phyloP scores from a whole-genome alignment of 2,888 invertebrate genomes.

The Ennomos fuscantarius region DNA sequence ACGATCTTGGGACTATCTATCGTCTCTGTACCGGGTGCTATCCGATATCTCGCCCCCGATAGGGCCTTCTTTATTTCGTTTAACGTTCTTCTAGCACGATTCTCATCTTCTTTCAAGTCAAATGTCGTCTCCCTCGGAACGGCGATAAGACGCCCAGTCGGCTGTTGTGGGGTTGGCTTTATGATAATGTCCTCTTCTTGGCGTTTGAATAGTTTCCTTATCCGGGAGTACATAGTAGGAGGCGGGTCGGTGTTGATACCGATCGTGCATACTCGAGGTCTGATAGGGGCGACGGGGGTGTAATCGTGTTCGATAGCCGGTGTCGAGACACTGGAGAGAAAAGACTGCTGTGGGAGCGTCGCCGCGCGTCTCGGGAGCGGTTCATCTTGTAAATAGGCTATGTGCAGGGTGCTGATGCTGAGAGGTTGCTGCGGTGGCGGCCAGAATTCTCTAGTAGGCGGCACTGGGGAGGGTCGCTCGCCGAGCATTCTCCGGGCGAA shows the following conservation, averaged over 20 bases:
- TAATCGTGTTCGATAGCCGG: constrained; percentile 54
- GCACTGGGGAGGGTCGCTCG: constrained; percentile 75
- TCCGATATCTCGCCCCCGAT: constrained; percentile 70
- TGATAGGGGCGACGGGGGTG: constrained; percentile 23
- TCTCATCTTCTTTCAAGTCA: constrained; percentile 62
- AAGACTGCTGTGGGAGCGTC: constrained; percentile 66
- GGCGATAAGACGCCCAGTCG: constrained; percentile 64
- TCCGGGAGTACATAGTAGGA: constrained; percentile 57
- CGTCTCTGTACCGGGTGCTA: constrained; percentile 64
- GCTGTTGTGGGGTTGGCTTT: constrained; percentile 45
- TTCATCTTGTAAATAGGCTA: constrained; percentile 75
- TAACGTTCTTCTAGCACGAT: constrained; percentile 61
- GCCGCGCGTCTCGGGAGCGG: constrained; percentile 62
- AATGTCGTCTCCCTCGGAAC: constrained; percentile 65
- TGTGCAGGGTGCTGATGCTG: constrained; percentile 77
- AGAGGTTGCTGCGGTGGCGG: constrained; percentile 69
- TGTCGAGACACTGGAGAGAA: constrained; percentile 36
- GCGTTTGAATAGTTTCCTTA: constrained; percentile 59
- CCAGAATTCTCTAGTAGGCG: constrained; percentile 77
- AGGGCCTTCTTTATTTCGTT: constrained; percentile 71
- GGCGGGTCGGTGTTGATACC: constrained; percentile 79
- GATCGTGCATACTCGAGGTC: constrained; percentile 67
- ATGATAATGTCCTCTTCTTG: constrained; percentile 51
- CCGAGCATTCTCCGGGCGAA: constrained; percentile 77
- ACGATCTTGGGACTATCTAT: constrained; percentile 78